Conservation (phyloP, 2,888 invertebrate genomes). For the Meliscaeva auricollis region DNA sequence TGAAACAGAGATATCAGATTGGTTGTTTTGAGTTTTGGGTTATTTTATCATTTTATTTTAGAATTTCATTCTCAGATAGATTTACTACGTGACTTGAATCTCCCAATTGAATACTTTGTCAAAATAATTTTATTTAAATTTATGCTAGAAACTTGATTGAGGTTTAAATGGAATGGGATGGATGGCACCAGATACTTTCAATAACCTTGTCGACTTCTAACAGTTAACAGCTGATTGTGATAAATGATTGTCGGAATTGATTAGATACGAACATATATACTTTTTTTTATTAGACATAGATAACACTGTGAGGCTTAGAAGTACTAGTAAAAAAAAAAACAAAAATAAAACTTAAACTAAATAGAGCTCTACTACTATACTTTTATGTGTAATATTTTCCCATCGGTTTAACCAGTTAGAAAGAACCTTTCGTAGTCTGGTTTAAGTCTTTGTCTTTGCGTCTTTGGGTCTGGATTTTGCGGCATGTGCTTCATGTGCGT, state of each 20-base stretch:
- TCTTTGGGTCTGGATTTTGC: constrained; percentile 8
- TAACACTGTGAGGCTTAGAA: neutral
- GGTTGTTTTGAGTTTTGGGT: neutral
- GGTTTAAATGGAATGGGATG: neutral
- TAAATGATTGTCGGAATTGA: constrained; percentile 29
- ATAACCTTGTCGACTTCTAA: neutral
- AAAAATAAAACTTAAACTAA: neutral
- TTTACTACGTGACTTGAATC: neutral
- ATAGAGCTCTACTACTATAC: neutral
- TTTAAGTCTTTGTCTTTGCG: constrained; percentile 27
- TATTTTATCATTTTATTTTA: constrained; percentile 41
- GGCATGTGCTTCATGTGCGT: constrained; percentile 42
- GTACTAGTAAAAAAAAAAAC: constrained; percentile 14
- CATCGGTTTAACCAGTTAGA: constrained; percentile 44
- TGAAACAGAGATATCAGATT: neutral
- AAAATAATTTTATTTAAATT: constrained; percentile 58
- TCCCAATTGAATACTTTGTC: constrained; percentile 48
- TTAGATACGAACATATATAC: neutral
- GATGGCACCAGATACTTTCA: neutral
- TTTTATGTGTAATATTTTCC: constrained; percentile 39
- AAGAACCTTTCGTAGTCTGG: constrained; percentile 7
- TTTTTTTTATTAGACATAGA: neutral
- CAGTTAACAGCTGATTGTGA: constrained; percentile 11
- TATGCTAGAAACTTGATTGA: constrained; percentile 39
- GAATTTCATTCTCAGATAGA: constrained; percentile 12